Evolutionary conservation across 2,797 vertebrate species (phyloP), one percentile per base, ranked within the genome.

Genomic region (Microchirus variegatus): DNA sequence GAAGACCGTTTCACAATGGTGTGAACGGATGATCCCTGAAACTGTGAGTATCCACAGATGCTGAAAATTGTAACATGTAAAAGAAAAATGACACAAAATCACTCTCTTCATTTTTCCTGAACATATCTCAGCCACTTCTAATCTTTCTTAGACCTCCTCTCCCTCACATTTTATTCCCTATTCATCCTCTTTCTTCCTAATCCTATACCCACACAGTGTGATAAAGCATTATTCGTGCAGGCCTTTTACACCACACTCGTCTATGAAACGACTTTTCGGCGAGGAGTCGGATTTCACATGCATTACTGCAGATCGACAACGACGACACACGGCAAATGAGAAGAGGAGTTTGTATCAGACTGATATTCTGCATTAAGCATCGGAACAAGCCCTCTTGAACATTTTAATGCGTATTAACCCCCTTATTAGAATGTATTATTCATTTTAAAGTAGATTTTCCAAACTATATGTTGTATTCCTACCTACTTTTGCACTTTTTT

Each of bases 211-310:
- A 44, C 57, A 44, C 58, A 70, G 45, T 53, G 67, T 43, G 57
- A 72, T 55, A 62, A 74, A 75, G 9, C 53, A 40, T 5, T 19
- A 41, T 49, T 71, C 55, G 38, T 64, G 50, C 58, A 68, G 22
- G 68, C 57, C 48, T 9, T 46, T 55, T 52, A 72, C 59, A 64
- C 45, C 69, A 69, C 69, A 69, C 64, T 61, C 59, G 73, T 76
- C 67, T 73, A 63, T 54, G 75, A 76, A 60, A 52, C 65, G 64
- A 47, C 12, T 53, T 73, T 66, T 78, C 63, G 46, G 58, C 2
- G 8, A 53, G 70, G 73, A 66, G 54, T 84, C 64, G 10, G 37
- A 26, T 84, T 83, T 74, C 64, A 58, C 56, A 53, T 78, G 56
- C 71, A 73, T 77, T 75, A 75, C 42, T 37, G 10, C 74, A 7